Percentiles rank a stretch among this genome's conserved stretches.
These are phyloP conservation scores for Eulemur macaco DNA, from an alignment of 2,113 vertebrate genomes.

Conservation along the genomic window DNA sequence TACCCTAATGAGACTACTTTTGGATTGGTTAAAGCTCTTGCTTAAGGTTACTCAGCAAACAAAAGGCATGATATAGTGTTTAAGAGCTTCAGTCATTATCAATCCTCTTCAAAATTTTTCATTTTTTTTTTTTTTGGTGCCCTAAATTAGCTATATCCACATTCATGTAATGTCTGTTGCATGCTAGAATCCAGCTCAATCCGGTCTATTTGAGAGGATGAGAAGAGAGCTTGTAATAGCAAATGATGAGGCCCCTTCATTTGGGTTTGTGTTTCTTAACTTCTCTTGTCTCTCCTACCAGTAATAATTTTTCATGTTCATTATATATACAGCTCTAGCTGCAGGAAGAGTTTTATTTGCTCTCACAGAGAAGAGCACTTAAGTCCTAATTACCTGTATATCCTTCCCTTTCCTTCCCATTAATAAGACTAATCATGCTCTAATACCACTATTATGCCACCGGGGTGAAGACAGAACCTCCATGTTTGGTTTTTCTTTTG, in stretches of 20 bases:
- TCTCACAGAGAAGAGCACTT: slow-evolving; percentile 64
- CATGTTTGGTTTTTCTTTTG: slow-evolving; percentile 26
- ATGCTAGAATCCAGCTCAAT: neutral
- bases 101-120: slow-evolving; percentile 1
- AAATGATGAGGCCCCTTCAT: neutral
- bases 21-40: neutral
- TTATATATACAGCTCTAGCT: slow-evolving; percentile 61
- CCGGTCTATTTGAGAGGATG: neutral
- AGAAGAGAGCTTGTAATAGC: neutral
- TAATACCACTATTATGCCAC: slow-evolving; percentile 50
- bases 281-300: slow-evolving; percentile 23
- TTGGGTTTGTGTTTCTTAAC: slow-evolving; percentile 12
- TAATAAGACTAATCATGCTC: slow-evolving; percentile 67
- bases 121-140: neutral
- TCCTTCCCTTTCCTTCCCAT: slow-evolving; percentile 67
- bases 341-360: slow-evolving; percentile 72
- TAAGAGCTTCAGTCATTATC: neutral
- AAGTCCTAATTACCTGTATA: slow-evolving; percentile 75
- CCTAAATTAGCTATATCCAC: neutral
- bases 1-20: neutral
- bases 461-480: slow-evolving; percentile 6
- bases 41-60: neutral
- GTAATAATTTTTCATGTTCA: slow-evolving; percentile 61
- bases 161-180: neutral
- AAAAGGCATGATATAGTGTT: neutral